Evolutionary conservation across 2,888 invertebrate genomes (phyloP), one percentile per base, ranked within the genome.

Genomic region (Dorcus hopei): DNA sequence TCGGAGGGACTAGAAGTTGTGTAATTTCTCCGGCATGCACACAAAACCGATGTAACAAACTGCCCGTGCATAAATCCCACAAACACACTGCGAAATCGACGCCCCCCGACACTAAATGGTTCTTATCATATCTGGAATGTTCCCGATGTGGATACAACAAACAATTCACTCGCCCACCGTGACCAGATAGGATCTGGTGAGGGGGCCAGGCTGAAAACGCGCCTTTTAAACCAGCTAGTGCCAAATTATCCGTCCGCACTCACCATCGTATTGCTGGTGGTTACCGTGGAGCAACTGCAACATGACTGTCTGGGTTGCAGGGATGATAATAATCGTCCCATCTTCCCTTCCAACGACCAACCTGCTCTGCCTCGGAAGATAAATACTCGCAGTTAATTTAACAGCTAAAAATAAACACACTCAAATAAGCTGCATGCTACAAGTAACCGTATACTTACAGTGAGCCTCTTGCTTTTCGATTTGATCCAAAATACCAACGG

Each of bases 1-100:
- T 90, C 0, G 98, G 98, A 11, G 98, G 97, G 4, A 98, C 95
- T 53, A 97, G 81, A 2, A 99, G 82, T 77, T 97, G 95, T 0
- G 93, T 91, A 9, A 99, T 93, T 80, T 97, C 97, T 0, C 98
- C 99, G 0, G 97, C 98, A 77, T 99, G 98, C 0, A 97, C 97
- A 72, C 96, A 96, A 81, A 98, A 99, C 3, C 96, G 86, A 75
- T 98, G 95, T 54, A 99, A 80, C 41, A 97, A 79, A 1, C 87
- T 87, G 2, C 97, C 96, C 38, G 90, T 90, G 73, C 92, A 93
- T 65, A 98, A 81, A 74, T 98, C 97, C 97, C 97, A 98, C 0
- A 98, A 82, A 68, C 95, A 95, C 3, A 97, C 96, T 0, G 97
- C 95, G 80, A 99, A 99, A 80, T 99, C 99, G 9, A 96, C 93